Percentiles rank a stretch among this genome's conserved stretches.
Evolutionary conservation across 2,888 invertebrate genomes (phyloP).

Genomic region (Stenurella melanura): DNA sequence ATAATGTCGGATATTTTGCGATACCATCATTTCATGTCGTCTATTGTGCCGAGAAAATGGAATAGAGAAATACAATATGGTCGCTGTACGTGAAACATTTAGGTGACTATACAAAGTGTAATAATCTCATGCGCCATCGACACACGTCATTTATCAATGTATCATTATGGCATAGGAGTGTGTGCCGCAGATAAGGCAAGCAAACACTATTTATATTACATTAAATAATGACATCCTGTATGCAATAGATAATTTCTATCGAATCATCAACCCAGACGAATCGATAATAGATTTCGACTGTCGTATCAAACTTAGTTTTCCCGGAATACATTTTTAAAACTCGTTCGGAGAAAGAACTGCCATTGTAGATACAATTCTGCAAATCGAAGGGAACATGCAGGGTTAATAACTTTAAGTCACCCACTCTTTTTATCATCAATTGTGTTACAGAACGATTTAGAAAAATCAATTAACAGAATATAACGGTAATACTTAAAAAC

Average conservation of each 20-base stretch:
- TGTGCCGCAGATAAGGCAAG: slow-evolving; percentile 40
- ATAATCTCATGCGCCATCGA: slow-evolving; percentile 39
- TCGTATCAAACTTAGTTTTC: slow-evolving; percentile 28
- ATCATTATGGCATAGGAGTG: slow-evolving; percentile 40
- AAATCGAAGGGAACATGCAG: not conserved
- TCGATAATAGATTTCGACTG: slow-evolving; percentile 27
- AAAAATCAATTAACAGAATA: too few species aligned
- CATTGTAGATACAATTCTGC: not conserved
- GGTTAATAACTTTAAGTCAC: not conserved
- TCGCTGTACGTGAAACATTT: slow-evolving; percentile 30
- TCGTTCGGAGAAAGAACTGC: slow-evolving; percentile 25
- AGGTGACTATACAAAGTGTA: slow-evolving; percentile 37
- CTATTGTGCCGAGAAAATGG: slow-evolving; percentile 36
- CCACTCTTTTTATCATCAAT: not conserved
- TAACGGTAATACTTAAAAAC: too few species aligned
- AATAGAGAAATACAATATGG: slow-evolving; percentile 34
- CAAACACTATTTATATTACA: slow-evolving; percentile 41
- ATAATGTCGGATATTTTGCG: slow-evolving; percentile 2
- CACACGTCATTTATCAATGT: slow-evolving; percentile 44
- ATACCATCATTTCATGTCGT: slow-evolving; percentile 28
- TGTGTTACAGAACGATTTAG: not conserved
- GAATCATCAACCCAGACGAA: slow-evolving; percentile 29
- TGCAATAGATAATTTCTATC: slow-evolving; percentile 40
- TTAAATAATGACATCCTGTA: slow-evolving; percentile 48
- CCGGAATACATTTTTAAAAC: slow-evolving; percentile 31